Evolutionary conservation across 2,888 invertebrate species (phyloP).

Genomic region (Eremobia ochroleuca): DNA sequence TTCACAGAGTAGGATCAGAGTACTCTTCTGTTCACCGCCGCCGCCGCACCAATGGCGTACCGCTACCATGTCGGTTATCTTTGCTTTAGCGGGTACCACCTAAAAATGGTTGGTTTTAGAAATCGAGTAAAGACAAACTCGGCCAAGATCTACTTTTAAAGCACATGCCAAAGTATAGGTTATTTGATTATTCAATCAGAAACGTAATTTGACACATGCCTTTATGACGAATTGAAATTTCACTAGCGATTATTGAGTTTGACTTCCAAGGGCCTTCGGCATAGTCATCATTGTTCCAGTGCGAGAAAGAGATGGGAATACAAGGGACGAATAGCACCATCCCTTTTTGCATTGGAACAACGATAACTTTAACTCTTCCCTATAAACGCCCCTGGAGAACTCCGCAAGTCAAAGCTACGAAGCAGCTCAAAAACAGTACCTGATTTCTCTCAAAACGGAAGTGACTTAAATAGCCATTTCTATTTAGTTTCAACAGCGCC

Average conservation of each 20-base stretch:
- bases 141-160: conserved; percentile 15
- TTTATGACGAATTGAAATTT: background rate
- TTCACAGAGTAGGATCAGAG: conserved; percentile 97
- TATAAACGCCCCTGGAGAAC: background rate
- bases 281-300: background rate
- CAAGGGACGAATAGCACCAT: background rate
- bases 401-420: background rate
- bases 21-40: conserved; percentile 96
- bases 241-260: background rate
- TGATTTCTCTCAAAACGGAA: conserved; percentile 21
- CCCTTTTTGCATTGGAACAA: background rate
- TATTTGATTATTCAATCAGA: background rate
- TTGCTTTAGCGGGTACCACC: conserved; percentile 96
- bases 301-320: conserved; percentile 1
- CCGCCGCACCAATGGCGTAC: conserved; percentile 96
- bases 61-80: conserved; percentile 99
- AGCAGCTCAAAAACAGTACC: conserved; percentile 27
- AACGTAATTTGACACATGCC: background rate
- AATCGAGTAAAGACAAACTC: background rate
- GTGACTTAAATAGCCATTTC: conserved; percentile 42
- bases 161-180: conserved; percentile 27
- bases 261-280: background rate
- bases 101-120: conserved; percentile 51
- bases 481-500: conserved; percentile 19
- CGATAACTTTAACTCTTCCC: background rate